Percentiles rank a stretch among this genome's conserved stretches.
Evolutionary conservation across 1,140 invertebrate genomes (phyloP).

Genomic region (Drosophila persimilis): DNA sequence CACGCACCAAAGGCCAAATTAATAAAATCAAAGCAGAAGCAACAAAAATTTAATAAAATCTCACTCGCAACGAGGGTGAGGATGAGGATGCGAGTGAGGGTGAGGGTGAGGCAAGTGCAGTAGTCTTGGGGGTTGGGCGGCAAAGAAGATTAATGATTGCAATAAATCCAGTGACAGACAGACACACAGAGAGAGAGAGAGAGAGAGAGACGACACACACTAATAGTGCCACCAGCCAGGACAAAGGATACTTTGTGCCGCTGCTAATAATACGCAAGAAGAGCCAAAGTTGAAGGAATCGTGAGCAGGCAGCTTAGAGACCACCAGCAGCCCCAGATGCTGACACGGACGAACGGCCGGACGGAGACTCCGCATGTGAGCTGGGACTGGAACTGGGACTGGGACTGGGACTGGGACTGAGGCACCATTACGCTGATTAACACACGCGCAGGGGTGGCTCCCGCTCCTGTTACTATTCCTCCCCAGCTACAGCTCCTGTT

Average conservation of each 20-base stretch:
- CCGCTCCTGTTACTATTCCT: conserved; percentile 16
- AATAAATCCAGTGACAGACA: conserved; percentile 82
- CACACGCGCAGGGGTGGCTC: conserved; percentile 75
- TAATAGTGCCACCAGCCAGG: conserved; percentile 79
- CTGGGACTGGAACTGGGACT: conserved; percentile 1
- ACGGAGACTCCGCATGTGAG: conserved; percentile 38
- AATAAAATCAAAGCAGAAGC: conserved; percentile 73
- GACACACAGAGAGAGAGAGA: conserved; percentile 34
- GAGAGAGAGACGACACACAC: conserved; percentile 44
- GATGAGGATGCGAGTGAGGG: conserved; percentile 16
- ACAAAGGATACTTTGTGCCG: conserved; percentile 66
- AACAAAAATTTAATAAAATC: conserved; percentile 79
- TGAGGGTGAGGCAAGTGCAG: conserved; percentile 12
- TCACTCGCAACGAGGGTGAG: conserved; percentile 37
- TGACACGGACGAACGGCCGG: not conserved
- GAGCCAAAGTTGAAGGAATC: conserved; percentile 66
- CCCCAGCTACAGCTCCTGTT: conserved; percentile 16
- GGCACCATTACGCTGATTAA: conserved; percentile 82
- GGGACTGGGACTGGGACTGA: conserved; percentile 43
- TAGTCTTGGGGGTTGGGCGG: conserved; percentile 14
- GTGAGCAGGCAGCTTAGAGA: conserved; percentile 49
- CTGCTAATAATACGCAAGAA: conserved; percentile 74
- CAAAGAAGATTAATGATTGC: conserved; percentile 83
- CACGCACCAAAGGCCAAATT: conserved; percentile 71
- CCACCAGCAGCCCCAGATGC: conserved; percentile 53